A percentile compares a stretch with the other conserved stretches of the same genome.
Conservation (phyloP, 2,888 invertebrate genomes). For the Bombylius major region DNA sequence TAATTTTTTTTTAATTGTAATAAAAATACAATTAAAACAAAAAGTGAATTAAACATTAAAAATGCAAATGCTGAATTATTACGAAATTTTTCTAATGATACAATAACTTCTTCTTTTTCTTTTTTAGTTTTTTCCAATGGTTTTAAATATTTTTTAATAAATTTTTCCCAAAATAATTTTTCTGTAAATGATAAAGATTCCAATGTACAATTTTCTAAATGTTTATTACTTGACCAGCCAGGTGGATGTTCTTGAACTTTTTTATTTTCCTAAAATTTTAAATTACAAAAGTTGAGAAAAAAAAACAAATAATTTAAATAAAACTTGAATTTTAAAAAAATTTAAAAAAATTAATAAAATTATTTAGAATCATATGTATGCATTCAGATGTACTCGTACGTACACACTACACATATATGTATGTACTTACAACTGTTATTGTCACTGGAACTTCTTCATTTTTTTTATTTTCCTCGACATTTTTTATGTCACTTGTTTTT, state of each 20-base stretch:
- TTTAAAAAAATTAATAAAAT: too few species aligned
- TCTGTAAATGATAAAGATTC: slow-evolving; percentile 54
- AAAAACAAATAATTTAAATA: not conserved
- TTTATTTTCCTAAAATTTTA: not conserved
- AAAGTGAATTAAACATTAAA: slow-evolving; percentile 64
- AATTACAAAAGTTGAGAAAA: not conserved
- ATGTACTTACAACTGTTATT: too few species aligned
- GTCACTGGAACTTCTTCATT: too few species aligned
- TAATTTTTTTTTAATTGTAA: slow-evolving; percentile 60
- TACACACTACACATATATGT: too few species aligned
- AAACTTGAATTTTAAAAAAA: too few species aligned
- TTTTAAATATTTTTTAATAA: slow-evolving; percentile 61
- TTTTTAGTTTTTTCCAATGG: slow-evolving; percentile 49
- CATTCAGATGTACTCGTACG: too few species aligned
- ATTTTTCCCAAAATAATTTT: slow-evolving; percentile 61
- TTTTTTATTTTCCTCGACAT: too few species aligned
- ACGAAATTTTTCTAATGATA: slow-evolving; percentile 37
- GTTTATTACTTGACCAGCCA: slow-evolving; percentile 57
- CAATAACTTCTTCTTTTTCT: slow-evolving; percentile 39
- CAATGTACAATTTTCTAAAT: slow-evolving; percentile 50
- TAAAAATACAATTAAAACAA: slow-evolving; percentile 59
- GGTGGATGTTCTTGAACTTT: slow-evolving; percentile 18
- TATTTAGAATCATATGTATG: too few species aligned
- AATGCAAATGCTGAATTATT: slow-evolving; percentile 57
- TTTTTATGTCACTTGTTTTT: too few species aligned